A percentile compares a stretch with the other conserved stretches of the same genome.
phyloP scores from a whole-genome alignment of 2,113 vertebrate genomes.

The Xyliphius kryptos region DNA sequence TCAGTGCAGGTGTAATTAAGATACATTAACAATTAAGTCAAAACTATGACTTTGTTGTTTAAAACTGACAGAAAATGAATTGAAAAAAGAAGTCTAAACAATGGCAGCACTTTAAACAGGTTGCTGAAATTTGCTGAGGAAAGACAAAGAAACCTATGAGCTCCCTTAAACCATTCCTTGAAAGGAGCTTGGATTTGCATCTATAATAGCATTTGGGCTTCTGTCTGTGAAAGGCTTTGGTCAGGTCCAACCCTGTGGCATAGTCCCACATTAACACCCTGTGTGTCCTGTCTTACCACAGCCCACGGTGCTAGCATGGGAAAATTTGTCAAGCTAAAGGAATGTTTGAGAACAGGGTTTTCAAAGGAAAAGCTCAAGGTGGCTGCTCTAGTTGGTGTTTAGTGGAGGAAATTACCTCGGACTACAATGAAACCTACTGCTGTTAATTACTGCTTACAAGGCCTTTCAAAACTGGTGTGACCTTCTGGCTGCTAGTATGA shows the following conservation, averaged over 20 bases:
- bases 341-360: conserved; percentile 60
- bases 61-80: conserved; percentile 84
- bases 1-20: conserved; percentile 81
- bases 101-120: conserved; percentile 78
- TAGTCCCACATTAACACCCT: conserved; percentile 72
- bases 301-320: conserved; percentile 73
- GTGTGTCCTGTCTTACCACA: conserved; percentile 52
- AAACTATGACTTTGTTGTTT: conserved; percentile 81
- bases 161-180: conserved; percentile 75
- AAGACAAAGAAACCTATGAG: conserved; percentile 64
- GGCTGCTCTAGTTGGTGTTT: conserved; percentile 76
- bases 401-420: conserved; percentile 81
- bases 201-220: conserved; percentile 82
- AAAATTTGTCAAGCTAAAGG: conserved; percentile 77
- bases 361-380: conserved; percentile 78
- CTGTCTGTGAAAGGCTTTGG: conserved; percentile 82
- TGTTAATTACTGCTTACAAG: conserved; percentile 84
- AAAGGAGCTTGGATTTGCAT: conserved; percentile 92
- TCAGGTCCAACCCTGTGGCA: conserved; percentile 76
- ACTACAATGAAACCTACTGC: conserved; percentile 76
- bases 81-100: conserved; percentile 74
- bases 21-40: conserved; percentile 91
- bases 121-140: conserved; percentile 77
- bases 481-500: conserved; percentile 69
- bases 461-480: conserved; percentile 67